phyloP scores from a whole-genome alignment of 2,888 invertebrate species.

The Agriopis leucophaearia region DNA sequence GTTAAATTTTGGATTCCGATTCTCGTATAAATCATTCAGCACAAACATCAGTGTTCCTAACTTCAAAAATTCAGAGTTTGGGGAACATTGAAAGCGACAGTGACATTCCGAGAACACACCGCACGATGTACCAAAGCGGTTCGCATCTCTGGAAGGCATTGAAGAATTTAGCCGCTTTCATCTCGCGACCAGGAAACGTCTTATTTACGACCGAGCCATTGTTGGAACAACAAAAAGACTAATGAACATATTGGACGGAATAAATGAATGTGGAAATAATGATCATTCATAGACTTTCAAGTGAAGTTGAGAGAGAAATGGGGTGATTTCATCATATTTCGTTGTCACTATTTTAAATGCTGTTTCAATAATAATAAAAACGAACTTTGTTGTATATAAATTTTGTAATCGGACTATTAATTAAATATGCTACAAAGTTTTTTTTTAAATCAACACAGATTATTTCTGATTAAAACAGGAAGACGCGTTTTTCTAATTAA shows the following conservation, averaged over 20 bases:
- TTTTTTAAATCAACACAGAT: background rate
- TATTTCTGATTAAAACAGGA: slow-evolving; percentile 19
- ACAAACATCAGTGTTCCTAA: slow-evolving; percentile 26
- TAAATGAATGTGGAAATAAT: slow-evolving; percentile 25
- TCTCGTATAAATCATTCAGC: slow-evolving; percentile 24
- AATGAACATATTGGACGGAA: slow-evolving; percentile 17
- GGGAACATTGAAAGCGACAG: slow-evolving; percentile 36
- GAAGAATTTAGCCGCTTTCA: slow-evolving; percentile 69
- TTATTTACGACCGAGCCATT: slow-evolving; percentile 60
- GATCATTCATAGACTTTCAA: slow-evolving; percentile 3
- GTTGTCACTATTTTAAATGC: background rate
- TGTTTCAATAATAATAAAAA: background rate
- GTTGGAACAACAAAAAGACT: slow-evolving; percentile 34
- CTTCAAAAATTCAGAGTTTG: slow-evolving; percentile 34
- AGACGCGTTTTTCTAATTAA: slow-evolving; percentile 30
- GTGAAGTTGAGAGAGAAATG: background rate
- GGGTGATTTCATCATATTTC: background rate
- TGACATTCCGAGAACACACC: slow-evolving; percentile 40
- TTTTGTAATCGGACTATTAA: background rate
- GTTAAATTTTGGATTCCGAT: background rate
- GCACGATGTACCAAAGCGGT: slow-evolving; percentile 20
- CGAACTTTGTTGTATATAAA: too few relatives aligned
- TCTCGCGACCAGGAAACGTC: slow-evolving; percentile 68
- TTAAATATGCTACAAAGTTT: background rate
- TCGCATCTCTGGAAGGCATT: slow-evolving; percentile 50